Conservation (phyloP, 2,888 invertebrate genomes). For the Eucera pruinosa region DNA sequence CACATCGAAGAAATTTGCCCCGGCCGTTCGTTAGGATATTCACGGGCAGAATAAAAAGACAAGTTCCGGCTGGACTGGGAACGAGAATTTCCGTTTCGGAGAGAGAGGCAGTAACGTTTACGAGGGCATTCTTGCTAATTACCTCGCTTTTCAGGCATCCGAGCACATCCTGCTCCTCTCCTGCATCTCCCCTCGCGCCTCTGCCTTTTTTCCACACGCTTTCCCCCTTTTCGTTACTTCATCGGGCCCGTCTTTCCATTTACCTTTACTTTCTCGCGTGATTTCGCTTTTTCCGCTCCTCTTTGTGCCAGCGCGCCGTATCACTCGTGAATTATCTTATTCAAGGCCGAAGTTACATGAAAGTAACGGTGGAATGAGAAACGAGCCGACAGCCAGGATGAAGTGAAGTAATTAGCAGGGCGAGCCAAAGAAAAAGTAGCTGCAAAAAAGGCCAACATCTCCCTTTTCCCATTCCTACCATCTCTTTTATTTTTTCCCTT, state of each 20-base stretch:
- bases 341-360: conserved; percentile 29
- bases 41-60: conserved; percentile 43
- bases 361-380: conserved; percentile 11
- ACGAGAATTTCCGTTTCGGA: conserved; percentile 60
- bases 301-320: neutral
- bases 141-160: conserved; percentile 56
- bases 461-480: neutral
- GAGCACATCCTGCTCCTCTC: conserved; percentile 3
- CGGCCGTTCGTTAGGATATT: conserved; percentile 63
- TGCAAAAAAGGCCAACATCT: neutral
- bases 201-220: neutral
- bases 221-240: conserved; percentile 8
- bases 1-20: conserved; percentile 57
- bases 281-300: conserved; percentile 15
- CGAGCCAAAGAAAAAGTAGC: neutral
- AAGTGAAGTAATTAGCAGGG: conserved; percentile 39
- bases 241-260: conserved; percentile 5
- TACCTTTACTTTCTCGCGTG: conserved; percentile 38
- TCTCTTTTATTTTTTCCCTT: no score
- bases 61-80: conserved; percentile 9
- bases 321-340: conserved; percentile 47
- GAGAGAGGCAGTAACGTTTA: conserved; percentile 49
- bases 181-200: neutral
- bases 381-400: conserved; percentile 1
- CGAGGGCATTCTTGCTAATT: conserved; percentile 66